Base-by-base conservation (phyloP, 2,113 vertebrate genomes). In the Edolisoma coerulescens region DNA sequence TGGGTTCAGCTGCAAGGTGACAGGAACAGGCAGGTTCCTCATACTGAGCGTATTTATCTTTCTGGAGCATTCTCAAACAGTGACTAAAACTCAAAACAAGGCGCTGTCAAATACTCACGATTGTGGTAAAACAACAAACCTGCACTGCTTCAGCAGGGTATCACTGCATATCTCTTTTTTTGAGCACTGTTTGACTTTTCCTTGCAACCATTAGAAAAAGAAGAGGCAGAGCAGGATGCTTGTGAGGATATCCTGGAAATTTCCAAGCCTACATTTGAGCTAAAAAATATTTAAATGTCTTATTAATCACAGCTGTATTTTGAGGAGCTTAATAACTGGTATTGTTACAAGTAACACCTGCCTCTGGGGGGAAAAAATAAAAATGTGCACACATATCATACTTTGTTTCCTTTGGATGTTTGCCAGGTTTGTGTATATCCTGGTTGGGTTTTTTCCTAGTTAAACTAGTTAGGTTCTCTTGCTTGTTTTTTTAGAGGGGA, bases 351-450 rank as follows among this genome's bases (percentile, higher is more conserved):
- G 39, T 74, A 74, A 54, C 80, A 87, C 60, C 89, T 92, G 71
- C 49, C 42, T 81, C n/a, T 41, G n/a, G n/a, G n/a, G 41, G 35
- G n/a, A 1, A 10, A 9, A 56, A 57, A 61, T 50, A 63, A 54
- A 81, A 76, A 30, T 57, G 33, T 50, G 39, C 78, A 80, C 30
- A 15, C 21, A 2, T 73, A n/a, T 26, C 9, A 3, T n/a, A 10
- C 45, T 90, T 78, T 79, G 56, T 89, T 95, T 93, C 65, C 45
- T 94, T 91, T 91, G 70, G 80, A 18, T 45, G 70, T 82, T 73
- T 65, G 78, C 41, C 53, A 83, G 84, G 23, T 35, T 53, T 70
- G 28, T 63, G 52, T 42, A 24, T 71, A 87, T 91, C 87, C 91
- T 91, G 84, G 37, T 93, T 82, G 84, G 56, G 54, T 10, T 95